Percentiles rank a stretch among this genome's conserved stretches.
These are phyloP conservation scores for Bombus sibiricus DNA, from an alignment of 1,140 invertebrate genomes.

Conservation along the genomic window DNA sequence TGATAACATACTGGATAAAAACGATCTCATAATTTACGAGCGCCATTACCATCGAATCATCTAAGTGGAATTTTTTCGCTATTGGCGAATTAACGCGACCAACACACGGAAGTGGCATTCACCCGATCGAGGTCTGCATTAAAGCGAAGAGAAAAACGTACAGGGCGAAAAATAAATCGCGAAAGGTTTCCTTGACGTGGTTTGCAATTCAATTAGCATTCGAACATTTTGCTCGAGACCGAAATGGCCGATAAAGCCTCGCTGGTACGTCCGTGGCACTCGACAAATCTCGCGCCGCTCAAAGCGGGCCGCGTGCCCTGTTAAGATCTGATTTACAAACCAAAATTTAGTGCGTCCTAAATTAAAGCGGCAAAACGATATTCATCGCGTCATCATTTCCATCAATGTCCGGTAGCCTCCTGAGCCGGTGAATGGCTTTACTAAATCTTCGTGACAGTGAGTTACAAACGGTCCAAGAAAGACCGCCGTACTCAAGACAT, in stretches of 20 bases:
- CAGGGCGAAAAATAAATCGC: slow-evolving; percentile 1
- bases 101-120: not conserved
- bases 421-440: not conserved
- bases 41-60: not conserved
- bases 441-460: slow-evolving; percentile 39
- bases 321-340: slow-evolving; percentile 59
- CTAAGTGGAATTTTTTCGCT: not conserved
- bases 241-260: slow-evolving; percentile 27
- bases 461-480: not conserved
- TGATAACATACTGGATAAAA: not conserved
- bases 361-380: slow-evolving; percentile 56
- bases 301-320: slow-evolving; percentile 23
- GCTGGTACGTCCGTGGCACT: slow-evolving; percentile 2
- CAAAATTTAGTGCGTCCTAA: slow-evolving; percentile 59
- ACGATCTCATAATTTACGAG: no score
- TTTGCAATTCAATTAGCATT: slow-evolving; percentile 45
- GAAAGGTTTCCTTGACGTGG: not conserved
- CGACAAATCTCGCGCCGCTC: slow-evolving; percentile 37
- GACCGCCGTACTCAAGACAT: not conserved
- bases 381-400: slow-evolving; percentile 55
- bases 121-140: not conserved
- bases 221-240: slow-evolving; percentile 3
- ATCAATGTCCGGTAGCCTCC: slow-evolving; percentile 47
- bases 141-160: not conserved
- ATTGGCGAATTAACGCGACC: not conserved